Base-by-base conservation (phyloP, 2,888 invertebrate species). In the Drosophila formosana region DNA sequence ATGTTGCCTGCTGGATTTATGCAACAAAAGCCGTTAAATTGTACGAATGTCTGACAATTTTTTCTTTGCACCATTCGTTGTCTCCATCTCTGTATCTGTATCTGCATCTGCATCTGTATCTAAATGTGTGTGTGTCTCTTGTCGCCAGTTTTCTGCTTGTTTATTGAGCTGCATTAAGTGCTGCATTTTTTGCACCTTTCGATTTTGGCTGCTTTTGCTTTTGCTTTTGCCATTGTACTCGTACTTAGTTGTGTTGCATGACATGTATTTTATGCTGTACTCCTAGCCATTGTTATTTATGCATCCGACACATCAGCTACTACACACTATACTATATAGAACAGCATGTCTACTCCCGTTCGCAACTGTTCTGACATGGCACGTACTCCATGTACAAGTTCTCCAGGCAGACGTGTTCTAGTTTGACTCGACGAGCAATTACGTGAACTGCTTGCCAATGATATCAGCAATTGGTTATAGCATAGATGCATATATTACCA, bases 11-110 rank as follows among this genome's bases (percentile, higher is more conserved):
- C 64, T 72, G 72, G 61, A 75, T 88, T 85, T 85, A 88, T 88
- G 85, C 85, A 86, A 86, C 88, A 82, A 85, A 85, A 83, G 80
- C 85, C 85, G 85, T 86, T 86, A 88, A 86, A 75, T 86, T 88
- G 80, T 85, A 81, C 75, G 78, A 81, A 75, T 77, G 72, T 75
- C 75, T 80, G 68, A 78, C 77, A 66, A 71, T 71, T 70, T 78
- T 72, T 55, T 47, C 47, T 30, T 51, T 74, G 61, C 75, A 72
- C 66, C 57, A 55, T 68, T 68, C 52, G 65, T 72, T 77, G 75
- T 77, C 73, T 62, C 63, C 66, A 62, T 63, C 66, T 46, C 60
- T 45, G 4, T 13, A 56, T 41, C 55, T 47, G 30, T 2, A 60
- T 28, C 39, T 52, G 49, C 30, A 60, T 28, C 39, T 52, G 49